A percentile compares a stretch with the other conserved stretches of the same genome.
Evolutionary conservation across 2,888 invertebrate genomes (phyloP).

Genomic region (Abrostola triplasia): DNA sequence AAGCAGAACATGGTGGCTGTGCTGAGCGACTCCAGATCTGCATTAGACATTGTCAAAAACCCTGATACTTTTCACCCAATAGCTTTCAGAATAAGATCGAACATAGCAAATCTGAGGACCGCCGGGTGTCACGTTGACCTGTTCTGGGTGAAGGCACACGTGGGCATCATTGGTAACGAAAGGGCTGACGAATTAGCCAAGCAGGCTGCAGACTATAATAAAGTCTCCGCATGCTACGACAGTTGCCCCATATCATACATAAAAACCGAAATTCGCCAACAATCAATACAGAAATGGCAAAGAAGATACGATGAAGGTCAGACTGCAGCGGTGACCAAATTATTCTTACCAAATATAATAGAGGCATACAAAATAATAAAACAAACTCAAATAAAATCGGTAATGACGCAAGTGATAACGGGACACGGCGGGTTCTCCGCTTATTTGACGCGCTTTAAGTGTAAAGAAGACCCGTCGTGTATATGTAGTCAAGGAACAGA

Average conservation of each 20-base stretch:
- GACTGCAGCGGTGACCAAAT: too few relatives aligned
- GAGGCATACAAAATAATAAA: too few relatives aligned
- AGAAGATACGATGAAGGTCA: too few relatives aligned
- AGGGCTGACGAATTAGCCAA: too few relatives aligned
- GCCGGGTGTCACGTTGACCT: not conserved
- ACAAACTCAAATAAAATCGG: too few relatives aligned
- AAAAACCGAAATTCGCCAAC: too few relatives aligned
- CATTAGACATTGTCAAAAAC: not conserved
- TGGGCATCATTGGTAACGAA: too few relatives aligned
- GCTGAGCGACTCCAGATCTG: not conserved
- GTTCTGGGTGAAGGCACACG: not conserved
- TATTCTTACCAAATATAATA: too few relatives aligned
- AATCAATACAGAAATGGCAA: too few relatives aligned
- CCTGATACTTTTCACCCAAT: not conserved
- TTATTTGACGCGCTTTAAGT: not conserved
- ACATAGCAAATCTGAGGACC: not conserved
- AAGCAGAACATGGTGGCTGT: too few relatives aligned
- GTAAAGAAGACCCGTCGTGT: not conserved
- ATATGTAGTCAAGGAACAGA: not conserved
- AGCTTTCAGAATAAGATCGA: not conserved
- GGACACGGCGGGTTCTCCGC: not conserved
- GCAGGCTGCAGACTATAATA: too few relatives aligned
- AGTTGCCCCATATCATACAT: not conserved
- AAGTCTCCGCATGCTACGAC: not conserved
- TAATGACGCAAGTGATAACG: not conserved